phyloP scores from a whole-genome alignment of 1,140 invertebrate species.

The Nasonia giraulti region DNA sequence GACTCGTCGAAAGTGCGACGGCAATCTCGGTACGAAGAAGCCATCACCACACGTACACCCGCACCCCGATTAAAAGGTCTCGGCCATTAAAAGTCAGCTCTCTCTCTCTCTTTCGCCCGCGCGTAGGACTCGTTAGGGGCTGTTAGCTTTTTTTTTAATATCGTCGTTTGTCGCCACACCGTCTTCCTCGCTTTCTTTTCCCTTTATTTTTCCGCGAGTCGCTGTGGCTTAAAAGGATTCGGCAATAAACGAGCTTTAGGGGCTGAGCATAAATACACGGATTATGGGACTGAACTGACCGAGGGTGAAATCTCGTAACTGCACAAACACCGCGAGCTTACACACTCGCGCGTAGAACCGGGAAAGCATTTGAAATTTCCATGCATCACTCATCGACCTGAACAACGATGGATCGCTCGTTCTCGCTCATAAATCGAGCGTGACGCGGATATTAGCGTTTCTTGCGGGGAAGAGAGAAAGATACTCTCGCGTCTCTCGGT shows the following conservation, averaged over 20 bases:
- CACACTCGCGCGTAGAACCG: too few species aligned
- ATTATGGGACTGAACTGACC: too few species aligned
- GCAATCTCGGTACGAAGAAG: background rate
- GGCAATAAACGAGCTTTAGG: conserved; percentile 67
- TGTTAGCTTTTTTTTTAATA: conserved; percentile 52
- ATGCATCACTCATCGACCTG: background rate
- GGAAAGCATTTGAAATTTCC: background rate
- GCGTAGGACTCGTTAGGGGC: conserved; percentile 5
- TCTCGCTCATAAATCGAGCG: conserved; percentile 49
- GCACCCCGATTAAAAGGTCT: conserved; percentile 44
- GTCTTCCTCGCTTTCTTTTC: conserved; percentile 39
- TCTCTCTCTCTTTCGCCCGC: too few species aligned
- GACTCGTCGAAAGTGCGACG: conserved; percentile 28
- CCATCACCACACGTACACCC: background rate
- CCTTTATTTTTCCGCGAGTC: background rate
- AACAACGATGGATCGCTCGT: background rate
- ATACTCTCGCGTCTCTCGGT: background rate
- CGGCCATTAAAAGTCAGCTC: conserved; percentile 29
- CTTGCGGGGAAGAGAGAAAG: background rate
- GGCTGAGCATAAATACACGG: background rate
- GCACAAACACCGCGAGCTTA: background rate
- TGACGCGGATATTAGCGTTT: conserved; percentile 48
- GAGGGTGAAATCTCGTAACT: too few species aligned
- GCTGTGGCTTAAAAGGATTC: conserved; percentile 72
- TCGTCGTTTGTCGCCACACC: conserved; percentile 41